A percentile compares a stretch with the other conserved stretches of the same genome.
Evolutionary conservation across 2,888 invertebrate genomes (phyloP).

Genomic region (Cryptocephalus primarius): DNA sequence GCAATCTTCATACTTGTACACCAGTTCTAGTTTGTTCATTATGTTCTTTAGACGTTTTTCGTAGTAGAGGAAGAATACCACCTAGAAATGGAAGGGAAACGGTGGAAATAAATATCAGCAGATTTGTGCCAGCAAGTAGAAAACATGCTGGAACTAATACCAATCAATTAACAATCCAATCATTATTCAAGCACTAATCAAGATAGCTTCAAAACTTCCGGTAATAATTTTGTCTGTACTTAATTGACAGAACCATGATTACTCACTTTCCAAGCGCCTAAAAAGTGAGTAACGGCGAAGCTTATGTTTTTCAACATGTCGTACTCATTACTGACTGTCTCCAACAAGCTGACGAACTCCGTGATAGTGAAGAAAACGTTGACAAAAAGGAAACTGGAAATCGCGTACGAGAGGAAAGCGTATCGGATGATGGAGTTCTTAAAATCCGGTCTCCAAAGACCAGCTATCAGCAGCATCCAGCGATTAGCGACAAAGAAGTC

Average conservation of each 20-base stretch:
- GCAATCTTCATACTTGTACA: conserved; percentile 19
- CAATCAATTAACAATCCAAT: too few species aligned
- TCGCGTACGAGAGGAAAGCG: conserved; percentile 21
- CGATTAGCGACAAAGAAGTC: conserved; percentile 26
- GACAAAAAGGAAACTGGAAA: conserved; percentile 23
- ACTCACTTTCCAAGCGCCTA: conserved; percentile 27
- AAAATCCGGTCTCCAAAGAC: conserved; percentile 25
- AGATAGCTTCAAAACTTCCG: too few species aligned
- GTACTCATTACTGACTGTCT: conserved; percentile 21
- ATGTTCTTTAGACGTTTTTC: conserved; percentile 17
- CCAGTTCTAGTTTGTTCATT: conserved; percentile 20
- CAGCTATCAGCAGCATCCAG: conserved; percentile 25
- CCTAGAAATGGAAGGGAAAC: conserved; percentile 3
- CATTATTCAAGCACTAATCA: too few species aligned
- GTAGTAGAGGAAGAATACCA: conserved; percentile 23
- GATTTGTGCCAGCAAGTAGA: too few species aligned
- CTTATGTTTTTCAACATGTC: conserved; percentile 29
- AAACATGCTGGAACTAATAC: too few species aligned
- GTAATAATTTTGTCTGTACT: too few species aligned
- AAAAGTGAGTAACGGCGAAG: conserved; percentile 26
- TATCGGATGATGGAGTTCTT: conserved; percentile 12
- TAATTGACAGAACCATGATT: too few species aligned
- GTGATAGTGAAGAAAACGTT: conserved; percentile 26
- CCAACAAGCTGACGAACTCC: conserved; percentile 25
- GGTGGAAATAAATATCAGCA: too few species aligned